Percentiles rank a stretch among this genome's conserved stretches.
These are phyloP conservation scores for Dipus sagitta DNA, from an alignment of 2,797 vertebrate genomes.

Conservation along the genomic window DNA sequence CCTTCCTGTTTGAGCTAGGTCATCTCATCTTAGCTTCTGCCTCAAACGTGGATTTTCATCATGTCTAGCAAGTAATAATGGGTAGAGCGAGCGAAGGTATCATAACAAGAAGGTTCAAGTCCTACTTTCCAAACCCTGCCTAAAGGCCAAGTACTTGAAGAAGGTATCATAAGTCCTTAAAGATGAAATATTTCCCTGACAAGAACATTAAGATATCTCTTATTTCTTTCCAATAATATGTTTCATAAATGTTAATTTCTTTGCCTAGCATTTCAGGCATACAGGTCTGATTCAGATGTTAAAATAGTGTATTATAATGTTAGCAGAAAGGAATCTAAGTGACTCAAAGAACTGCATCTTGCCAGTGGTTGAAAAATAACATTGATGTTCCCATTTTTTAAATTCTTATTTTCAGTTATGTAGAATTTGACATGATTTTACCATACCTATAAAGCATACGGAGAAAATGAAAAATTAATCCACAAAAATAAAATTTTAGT, in stretches of 20 bases:
- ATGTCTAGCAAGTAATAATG: too few relatives aligned
- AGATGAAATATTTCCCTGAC: too few relatives aligned
- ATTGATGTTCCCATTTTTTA: background rate
- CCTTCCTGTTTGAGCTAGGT: too few relatives aligned
- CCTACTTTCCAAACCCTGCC: background rate
- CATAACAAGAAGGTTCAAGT: too few relatives aligned
- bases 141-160: background rate
- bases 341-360: background rate
- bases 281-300: background rate
- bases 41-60: too few relatives aligned
- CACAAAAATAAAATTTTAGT: background rate
- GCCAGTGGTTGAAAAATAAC: background rate
- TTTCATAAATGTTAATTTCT: background rate
- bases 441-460: background rate
- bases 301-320: background rate
- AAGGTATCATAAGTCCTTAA: background rate
- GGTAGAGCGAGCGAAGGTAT: too few relatives aligned
- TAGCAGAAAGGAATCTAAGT: background rate
- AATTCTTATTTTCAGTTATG: background rate
- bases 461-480: background rate
- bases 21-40: too few relatives aligned
- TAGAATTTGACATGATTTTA: background rate
- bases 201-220: background rate
- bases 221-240: background rate
- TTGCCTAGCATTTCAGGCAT: background rate